Evolutionary conservation across 2,113 vertebrate genomes (phyloP), one percentile per base, ranked within the genome.

Genomic region (Calyptommatus sinebrachiatus): DNA sequence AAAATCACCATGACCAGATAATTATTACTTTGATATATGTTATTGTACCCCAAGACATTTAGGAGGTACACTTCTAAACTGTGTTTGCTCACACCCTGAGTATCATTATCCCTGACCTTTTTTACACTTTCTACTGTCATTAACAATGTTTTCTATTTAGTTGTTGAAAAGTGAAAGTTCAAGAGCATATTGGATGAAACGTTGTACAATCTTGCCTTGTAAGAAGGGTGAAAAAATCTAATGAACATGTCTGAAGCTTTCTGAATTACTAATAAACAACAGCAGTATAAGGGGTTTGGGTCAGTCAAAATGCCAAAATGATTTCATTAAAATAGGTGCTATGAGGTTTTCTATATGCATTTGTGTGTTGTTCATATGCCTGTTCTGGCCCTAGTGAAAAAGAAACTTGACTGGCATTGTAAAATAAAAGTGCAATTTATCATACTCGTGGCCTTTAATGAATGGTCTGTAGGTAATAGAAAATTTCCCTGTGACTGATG

Each of bases 391-490:
- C 18, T 57, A 57, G 53, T 82, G 57, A 10, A 78, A 88, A 29
- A 1, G 53, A 65, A 74, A 21, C 24, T 78, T 71, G 9, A 71
- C 62, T 79, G 65, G 80, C 80, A n/a, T 61, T 83, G 75, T 45
- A 84, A 60, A 66, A 63, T 73, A 78, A 77, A 81, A 8, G 31
- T 78, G 1, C 76, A 80, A 71, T 77, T 48, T 84, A 81, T 88
- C 85, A 84, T 50, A n/a, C 3, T 83, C 69, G 26, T 87, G 7
- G 8, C 76, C 20, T 0, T 84, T 86, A 86, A 86, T 6, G 1
- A 89, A 46, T n/a, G 61, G 1, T 22, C 76, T 73, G 61, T 1
- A 86, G 66, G 2, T 83, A 87, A 90, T 70, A 28, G 72, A 75
- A 81, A 75, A 69, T 69, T 69, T 69, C 35, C 72, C 72, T 80